Evolutionary conservation across 2,797 vertebrate genomes (phyloP), one percentile per base, ranked within the genome.

Genomic region (Tinamus major): DNA sequence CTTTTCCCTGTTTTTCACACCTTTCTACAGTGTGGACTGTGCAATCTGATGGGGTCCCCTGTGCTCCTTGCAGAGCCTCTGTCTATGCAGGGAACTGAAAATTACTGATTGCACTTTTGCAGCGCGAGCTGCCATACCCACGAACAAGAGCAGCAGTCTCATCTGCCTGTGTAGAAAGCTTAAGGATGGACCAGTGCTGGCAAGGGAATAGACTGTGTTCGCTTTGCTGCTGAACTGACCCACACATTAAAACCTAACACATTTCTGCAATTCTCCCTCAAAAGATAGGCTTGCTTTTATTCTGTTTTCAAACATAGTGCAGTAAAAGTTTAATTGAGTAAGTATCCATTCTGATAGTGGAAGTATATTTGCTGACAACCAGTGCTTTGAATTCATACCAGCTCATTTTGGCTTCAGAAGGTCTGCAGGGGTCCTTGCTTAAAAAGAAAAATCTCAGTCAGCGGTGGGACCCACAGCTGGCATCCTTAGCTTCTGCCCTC

Each of bases 1-100:
- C 85, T 82, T 70, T 31, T 70, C 26, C 1, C 53, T n/a, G 3
- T 0, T 3, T 69, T 79, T 18, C 8, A 9, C 8, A 13, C 3
- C 0, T 58, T 71, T 6, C 42, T 69, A 2, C 48, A 41, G 24
- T 26, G 29, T 21, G 41, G 62, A 5, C 9, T 31, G 33, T 56
- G 46, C 41, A 7, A 1, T 3, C 16, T 11, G 53, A 83, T 65
- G 49, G 29, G 29, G 23, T 42, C 37, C 49, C 62, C 59, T 2
- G 8, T 33, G 41, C 53, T 79, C 27, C 69, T 65, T 85, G 26
- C 49, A 48, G 21, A 31, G 18, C 31, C 35, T 42, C 29, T n/a
- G 29, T 12, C 12, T 27, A 37, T 18, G 18, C 72, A 27, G 10
- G 26, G 19, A 55, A 23, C 12, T 6, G 3, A 20, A 26, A 13